Evolutionary conservation across 2,888 invertebrate species (phyloP), one percentile per base, ranked within the genome.

Genomic region (Eurytoma californica): DNA sequence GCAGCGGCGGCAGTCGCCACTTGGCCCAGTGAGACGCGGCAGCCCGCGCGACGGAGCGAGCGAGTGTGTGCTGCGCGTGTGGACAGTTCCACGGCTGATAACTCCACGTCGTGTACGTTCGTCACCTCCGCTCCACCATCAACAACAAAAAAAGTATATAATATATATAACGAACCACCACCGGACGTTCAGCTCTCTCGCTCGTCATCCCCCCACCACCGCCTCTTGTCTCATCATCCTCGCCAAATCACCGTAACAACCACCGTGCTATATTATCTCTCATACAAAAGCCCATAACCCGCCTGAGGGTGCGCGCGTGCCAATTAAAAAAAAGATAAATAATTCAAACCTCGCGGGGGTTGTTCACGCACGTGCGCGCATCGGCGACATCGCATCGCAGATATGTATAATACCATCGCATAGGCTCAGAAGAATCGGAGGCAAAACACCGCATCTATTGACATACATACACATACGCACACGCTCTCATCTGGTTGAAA

Each of bases 11-110:
- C 84, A 84, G 86, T 84, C 85, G 86, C 84, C 87, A 88, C 87
- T 89, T 86, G 88, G 84, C 86, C 39, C 39, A 89, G 89, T 89
- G 88, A 88, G 89, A 89, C 89, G 88, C 89, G 89, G 86, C 85
- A 87, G 84, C 85, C 86, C 87, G 88, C 87, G 86, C 87, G 86
- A 83, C 84, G 84, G 72, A 80, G 80, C 82, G 82, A 84, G 84
- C 83, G 85, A 84, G 85, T 85, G 84, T 84, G 82, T 77, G 68
- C 57, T 72, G 66, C 53, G 67, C 82, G 83, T 81, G 61, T 63
- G 18, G 30, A 60, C 47, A 39, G 82, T 78, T 78, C 74, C 74
- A 28, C 58, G 39, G 7, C 39, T 39, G 39, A 60, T 7, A 24
- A 30, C 83, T 67, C 16, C 84, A 82, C 83, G 82, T 82, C 82